Evolutionary conservation across 2,797 vertebrate genomes (phyloP).

Genomic region (Gymnodraco acuticeps): DNA sequence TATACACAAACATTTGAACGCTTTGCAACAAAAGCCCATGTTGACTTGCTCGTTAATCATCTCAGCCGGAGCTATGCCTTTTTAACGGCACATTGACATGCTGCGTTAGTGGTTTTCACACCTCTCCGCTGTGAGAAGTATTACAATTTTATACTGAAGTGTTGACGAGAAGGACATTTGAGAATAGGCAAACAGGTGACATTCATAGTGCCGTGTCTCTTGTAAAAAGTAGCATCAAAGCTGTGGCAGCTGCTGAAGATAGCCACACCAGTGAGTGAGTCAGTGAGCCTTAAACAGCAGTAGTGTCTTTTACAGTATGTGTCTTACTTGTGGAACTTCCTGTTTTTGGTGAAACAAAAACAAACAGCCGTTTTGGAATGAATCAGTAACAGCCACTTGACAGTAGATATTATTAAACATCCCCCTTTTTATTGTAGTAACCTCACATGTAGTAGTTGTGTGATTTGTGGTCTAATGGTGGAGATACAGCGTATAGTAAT

Average conservation of each 20-base stretch:
- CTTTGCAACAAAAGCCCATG: constrained; percentile 9
- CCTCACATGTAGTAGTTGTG: neutral
- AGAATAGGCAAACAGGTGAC: constrained; percentile 11
- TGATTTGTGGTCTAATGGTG: neutral
- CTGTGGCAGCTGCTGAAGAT: constrained; percentile 15
- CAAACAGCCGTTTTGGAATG: neutral
- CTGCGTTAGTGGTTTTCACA: constrained; percentile 41
- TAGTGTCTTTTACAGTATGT: constrained; percentile 15
- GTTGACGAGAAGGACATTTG: constrained; percentile 29
- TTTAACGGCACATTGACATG: constrained; percentile 7
- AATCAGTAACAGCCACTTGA: neutral
- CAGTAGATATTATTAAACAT: neutral
- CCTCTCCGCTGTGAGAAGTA: neutral
- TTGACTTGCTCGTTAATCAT: constrained; percentile 42
- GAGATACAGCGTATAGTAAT: neutral
- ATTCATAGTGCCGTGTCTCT: neutral
- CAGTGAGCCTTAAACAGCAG: constrained; percentile 18
- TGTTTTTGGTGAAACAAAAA: constrained; percentile 37
- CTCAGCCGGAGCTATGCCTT: constrained; percentile 3
- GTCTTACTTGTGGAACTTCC: constrained; percentile 43
- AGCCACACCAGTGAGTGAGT: constrained; percentile 1
- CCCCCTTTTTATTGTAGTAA: neutral
- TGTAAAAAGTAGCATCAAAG: constrained; percentile 3
- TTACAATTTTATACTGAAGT: constrained; percentile 8
- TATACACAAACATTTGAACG: constrained; percentile 5